Base-by-base conservation (phyloP, 2,113 vertebrate genomes). In the Ranitomeya variabilis region DNA sequence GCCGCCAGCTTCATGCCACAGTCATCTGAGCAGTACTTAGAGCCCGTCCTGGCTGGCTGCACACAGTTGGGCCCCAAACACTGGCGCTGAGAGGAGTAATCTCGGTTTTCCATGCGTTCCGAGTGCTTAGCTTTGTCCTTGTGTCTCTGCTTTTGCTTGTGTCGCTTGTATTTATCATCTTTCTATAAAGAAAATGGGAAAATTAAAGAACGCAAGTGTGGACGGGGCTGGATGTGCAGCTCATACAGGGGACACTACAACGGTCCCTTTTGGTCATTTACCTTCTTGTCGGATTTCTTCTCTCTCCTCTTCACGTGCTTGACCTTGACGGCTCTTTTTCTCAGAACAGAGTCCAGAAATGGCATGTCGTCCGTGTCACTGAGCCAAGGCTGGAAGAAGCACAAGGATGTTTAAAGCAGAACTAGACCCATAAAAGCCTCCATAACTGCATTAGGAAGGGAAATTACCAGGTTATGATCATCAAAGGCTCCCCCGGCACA, bases 11-110 rank as follows among this genome's bases (percentile, higher is more conserved):
- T 98, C 96, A 98, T 96, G 91, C 97, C 97, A 23, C 97, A 99
- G 91, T 97, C 96, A 77, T 98, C 97, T 3, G 97, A 97, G 94
- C 97, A 99, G 94, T 99, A 99, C 93, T 98, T 98, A 85, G 97
- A 98, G 90, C 91, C 93, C 0, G 94, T 74, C 19, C 95, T 94
- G 0, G 97, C 93, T 0, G 94, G 89, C 10, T 93, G 94, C 88
- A 97, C 94, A 87, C 97, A 99, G 92, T 94, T 96, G 0, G 97
- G 97, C 0, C 97, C 97, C 91, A 98, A 93, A 92, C 97, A 99
- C 94, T 99, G 97, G 4, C 95, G 95, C 59, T 93, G 90, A 0
- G 95, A 96, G 0, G 93, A 92, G 0, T 86, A 92, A 18, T 98
- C 96, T 16, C 96, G 94, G 2, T 90, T 71, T 0, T 98, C 97